Conservation (phyloP, 2,888 invertebrate species). For the Autographa pulchrina region DNA sequence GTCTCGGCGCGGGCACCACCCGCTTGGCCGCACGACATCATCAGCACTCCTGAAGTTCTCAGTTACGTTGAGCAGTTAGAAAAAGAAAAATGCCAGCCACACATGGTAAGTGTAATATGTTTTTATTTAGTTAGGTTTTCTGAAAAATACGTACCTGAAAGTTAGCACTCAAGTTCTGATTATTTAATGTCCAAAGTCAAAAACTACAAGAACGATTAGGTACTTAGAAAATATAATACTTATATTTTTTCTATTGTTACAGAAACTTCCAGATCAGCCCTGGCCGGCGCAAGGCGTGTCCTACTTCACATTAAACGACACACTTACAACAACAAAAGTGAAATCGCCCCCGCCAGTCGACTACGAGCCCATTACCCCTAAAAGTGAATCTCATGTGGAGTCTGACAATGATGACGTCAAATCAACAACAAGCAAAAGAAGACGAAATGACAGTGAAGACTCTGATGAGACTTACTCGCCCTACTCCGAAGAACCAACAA, state of each 20-base stretch:
- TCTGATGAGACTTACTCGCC: constrained; percentile 85
- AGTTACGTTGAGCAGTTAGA: constrained; percentile 84
- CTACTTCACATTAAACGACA: constrained; percentile 51
- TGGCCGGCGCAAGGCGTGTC: constrained; percentile 63
- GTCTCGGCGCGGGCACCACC: constrained; percentile 71
- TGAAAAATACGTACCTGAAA: no score
- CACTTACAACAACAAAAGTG: constrained; percentile 55
- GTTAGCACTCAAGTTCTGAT: not conserved
- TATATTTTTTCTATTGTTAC: constrained; percentile 38
- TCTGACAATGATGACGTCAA: constrained; percentile 79
- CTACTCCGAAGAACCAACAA: constrained; percentile 71
- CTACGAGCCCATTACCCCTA: constrained; percentile 82
- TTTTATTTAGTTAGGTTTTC: not conserved
- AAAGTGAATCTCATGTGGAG: constrained; percentile 81
- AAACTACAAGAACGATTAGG: not conserved
- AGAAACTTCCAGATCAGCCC: constrained; percentile 66
- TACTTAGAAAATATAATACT: not conserved
- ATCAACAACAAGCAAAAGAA: constrained; percentile 68
- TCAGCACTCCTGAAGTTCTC: constrained; percentile 86
- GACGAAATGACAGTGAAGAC: constrained; percentile 79
- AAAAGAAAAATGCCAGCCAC: constrained; percentile 75
- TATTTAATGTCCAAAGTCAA: not conserved
- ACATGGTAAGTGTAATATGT: constrained; percentile 67
- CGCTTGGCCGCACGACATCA: constrained; percentile 70
- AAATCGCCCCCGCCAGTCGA: constrained; percentile 71